Evolutionary conservation across 1,140 invertebrate genomes (phyloP).

Genomic region (Leptopilina boulardi): DNA sequence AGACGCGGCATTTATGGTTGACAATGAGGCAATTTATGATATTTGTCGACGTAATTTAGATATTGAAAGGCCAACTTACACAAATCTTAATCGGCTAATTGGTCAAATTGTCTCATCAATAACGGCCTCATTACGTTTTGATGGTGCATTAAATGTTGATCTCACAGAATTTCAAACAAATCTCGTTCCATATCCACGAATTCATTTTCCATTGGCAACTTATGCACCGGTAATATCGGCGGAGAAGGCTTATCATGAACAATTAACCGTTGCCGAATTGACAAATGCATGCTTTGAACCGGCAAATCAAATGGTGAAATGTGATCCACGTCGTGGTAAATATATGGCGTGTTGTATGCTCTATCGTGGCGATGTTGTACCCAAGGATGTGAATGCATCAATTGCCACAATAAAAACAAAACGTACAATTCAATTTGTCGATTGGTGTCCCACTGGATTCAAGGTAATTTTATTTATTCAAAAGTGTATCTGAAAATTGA

Average conservation of each 20-base stretch:
- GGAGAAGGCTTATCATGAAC: slow-evolving; percentile 78
- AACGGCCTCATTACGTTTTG: slow-evolving; percentile 76
- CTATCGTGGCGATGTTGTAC: slow-evolving; percentile 78
- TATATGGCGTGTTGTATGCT: slow-evolving; percentile 93
- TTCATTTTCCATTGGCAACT: slow-evolving; percentile 80
- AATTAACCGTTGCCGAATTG: slow-evolving; percentile 78
- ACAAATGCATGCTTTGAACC: slow-evolving; percentile 85
- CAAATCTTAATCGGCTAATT: slow-evolving; percentile 80
- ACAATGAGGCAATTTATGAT: slow-evolving; percentile 85
- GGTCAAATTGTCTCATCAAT: slow-evolving; percentile 81
- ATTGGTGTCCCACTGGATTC: slow-evolving; percentile 90
- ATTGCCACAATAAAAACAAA: slow-evolving; percentile 94
- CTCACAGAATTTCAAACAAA: slow-evolving; percentile 82
- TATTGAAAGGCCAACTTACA: slow-evolving; percentile 81
- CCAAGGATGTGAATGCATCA: slow-evolving; percentile 87
- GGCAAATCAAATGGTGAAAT: slow-evolving; percentile 86
- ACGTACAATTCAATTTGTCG: slow-evolving; percentile 88
- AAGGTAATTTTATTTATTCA: slow-evolving; percentile 66
- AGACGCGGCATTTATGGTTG: slow-evolving; percentile 83
- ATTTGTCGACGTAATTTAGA: slow-evolving; percentile 80
- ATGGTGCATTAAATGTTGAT: slow-evolving; percentile 62
- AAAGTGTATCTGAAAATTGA: too few relatives aligned
- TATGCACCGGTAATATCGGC: slow-evolving; percentile 80
- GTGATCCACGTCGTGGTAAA: slow-evolving; percentile 86
- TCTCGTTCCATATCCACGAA: slow-evolving; percentile 79